Base-by-base conservation (phyloP, 1,140 invertebrate genomes). In the Bilobella aurantiaca region DNA sequence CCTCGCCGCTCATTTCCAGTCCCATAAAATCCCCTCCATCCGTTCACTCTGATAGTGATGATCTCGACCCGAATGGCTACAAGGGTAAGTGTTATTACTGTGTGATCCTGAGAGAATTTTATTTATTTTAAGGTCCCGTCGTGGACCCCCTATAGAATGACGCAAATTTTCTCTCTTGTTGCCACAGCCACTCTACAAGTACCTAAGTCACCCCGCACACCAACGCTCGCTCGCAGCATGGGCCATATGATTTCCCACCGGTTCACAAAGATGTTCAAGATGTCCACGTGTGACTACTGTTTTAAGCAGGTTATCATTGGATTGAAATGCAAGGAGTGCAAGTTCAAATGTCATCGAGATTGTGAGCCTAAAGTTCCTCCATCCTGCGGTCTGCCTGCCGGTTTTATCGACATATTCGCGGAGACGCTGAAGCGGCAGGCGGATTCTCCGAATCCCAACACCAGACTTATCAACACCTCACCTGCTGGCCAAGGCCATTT, bases 321-420 rank as follows among this genome's bases (percentile, higher is more conserved):
- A 28, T 82, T 91, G 59, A 93, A 91, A 77, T 97, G 94, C 78
- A 94, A 88, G 77, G 90, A 95, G 76, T 97, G 93, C 83, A 96
- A 95, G 81, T 96, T 91, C 79, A 91, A 91, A 74, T 96, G 92
- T 79, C 89, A 91, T 77, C 84, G 87, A 74, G 90, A 95, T 74
- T 97, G 94, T 78, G 88, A 90, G 74, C 83, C 84, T 28, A 92
- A 91, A 81, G 93, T 93, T 68, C 88, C 90, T 71, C 89, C 91
- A 1, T 92, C 90, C 31, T 97, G 93, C 79, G 90, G 91, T 37
- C 79, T 96, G 71, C 90, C 92, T 29, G 82, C 84, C 53, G 89
- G 88, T 76, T 85, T 90, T 73, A 82, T 95, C 23, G 83, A 90
- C 64, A 86, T 88, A 68, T 94, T 78, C 71, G 74, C 61, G 27